Evolutionary conservation across 2,797 vertebrate species (phyloP).

Genomic region (Sternotherus odoratus): DNA sequence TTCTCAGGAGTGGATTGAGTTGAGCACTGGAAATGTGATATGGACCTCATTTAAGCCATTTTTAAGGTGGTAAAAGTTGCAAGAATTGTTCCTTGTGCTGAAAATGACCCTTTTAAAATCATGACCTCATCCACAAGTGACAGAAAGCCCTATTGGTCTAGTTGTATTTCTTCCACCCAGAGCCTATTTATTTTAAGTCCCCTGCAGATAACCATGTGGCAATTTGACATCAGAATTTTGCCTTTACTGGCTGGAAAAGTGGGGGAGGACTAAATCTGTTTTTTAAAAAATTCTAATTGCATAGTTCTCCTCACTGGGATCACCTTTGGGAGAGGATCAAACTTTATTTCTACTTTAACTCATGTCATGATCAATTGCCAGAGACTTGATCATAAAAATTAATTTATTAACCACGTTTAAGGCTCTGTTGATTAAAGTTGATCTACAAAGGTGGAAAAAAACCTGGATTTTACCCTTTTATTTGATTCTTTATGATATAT

Average conservation of each 20-base stretch:
- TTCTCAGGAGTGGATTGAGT: conserved; percentile 3
- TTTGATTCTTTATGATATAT: background rate
- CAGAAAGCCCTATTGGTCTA: conserved; percentile 30
- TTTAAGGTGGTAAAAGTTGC: background rate
- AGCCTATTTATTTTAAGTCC: conserved; percentile 41
- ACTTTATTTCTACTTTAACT: conserved; percentile 29
- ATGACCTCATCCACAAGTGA: background rate
- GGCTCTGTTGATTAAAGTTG: conserved; percentile 2
- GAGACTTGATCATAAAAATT: background rate
- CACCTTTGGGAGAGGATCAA: conserved; percentile 25
- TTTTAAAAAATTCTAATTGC: conserved; percentile 40
- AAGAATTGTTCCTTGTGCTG: background rate
- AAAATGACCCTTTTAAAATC: background rate
- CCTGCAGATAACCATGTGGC: conserved; percentile 4
- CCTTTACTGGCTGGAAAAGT: conserved; percentile 39
- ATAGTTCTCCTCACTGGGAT: background rate
- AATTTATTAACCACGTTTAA: background rate
- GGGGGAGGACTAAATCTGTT: background rate
- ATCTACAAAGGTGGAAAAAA: background rate
- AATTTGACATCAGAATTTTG: conserved; percentile 41
- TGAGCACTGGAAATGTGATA: background rate
- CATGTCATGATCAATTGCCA: conserved; percentile 39
- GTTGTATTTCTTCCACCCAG: conserved; percentile 40
- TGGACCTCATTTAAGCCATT: background rate
- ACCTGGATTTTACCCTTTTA: background rate